Percentiles rank a stretch among this genome's conserved stretches.
Conservation (phyloP, 2,888 invertebrate genomes). For the Leptinotarsa haldemani region DNA sequence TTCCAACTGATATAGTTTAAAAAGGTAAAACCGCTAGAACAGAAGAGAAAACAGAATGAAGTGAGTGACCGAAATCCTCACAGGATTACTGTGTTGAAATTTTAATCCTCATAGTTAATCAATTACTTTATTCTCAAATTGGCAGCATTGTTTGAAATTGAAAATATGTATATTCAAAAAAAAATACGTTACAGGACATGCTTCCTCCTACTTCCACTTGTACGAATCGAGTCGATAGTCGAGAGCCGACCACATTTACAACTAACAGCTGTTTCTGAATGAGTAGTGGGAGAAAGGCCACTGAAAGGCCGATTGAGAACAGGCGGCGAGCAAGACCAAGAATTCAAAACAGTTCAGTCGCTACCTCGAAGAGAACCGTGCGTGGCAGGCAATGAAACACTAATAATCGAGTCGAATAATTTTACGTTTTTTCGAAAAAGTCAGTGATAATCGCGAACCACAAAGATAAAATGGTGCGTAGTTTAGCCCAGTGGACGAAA, state of each 20-base stretch:
- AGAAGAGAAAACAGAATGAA: too few relatives aligned
- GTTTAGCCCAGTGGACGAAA: conserved; percentile 91
- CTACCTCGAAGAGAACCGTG: conserved; percentile 23
- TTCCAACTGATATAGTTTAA: too few relatives aligned
- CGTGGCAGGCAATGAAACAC: conserved; percentile 6
- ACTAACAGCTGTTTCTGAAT: conserved; percentile 62
- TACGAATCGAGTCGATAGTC: not conserved
- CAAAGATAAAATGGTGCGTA: conserved; percentile 79
- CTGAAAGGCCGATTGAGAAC: conserved; percentile 62
- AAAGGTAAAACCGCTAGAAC: too few relatives aligned
- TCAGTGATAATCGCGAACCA: conserved; percentile 34
- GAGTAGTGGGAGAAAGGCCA: conserved; percentile 62
- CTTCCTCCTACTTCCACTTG: conserved; percentile 21
- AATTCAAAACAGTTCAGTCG: conserved; percentile 53
- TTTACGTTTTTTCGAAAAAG: conserved; percentile 8
- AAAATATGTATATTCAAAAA: conserved; percentile 11
- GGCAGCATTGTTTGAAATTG: not conserved
- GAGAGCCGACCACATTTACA: conserved; percentile 33
- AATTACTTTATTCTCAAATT: not conserved
- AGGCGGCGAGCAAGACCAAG: conserved; percentile 54
- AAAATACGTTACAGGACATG: conserved; percentile 13
- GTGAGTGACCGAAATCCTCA: too few relatives aligned
- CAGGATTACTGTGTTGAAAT: too few relatives aligned
- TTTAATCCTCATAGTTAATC: not conserved
- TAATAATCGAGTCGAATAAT: conserved; percentile 4